A percentile compares a stretch with the other conserved stretches of the same genome.
phyloP scores from a whole-genome alignment of 2,888 invertebrate genomes.

The Erpobdella octoculata region DNA sequence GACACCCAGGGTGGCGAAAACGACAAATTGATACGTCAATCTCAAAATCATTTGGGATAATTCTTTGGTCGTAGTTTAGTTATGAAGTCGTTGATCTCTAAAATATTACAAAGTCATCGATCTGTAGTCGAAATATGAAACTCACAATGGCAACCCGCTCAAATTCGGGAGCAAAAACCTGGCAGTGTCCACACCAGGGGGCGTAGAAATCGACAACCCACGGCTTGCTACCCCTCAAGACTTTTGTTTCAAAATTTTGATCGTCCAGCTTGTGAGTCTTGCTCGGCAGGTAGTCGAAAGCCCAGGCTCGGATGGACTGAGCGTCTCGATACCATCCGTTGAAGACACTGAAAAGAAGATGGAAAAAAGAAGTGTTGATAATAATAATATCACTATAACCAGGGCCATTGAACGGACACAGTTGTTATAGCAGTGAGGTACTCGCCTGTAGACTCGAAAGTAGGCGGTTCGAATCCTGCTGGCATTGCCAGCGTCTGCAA shows the following conservation, averaged over 20 bases:
- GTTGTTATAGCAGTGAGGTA: too few species aligned
- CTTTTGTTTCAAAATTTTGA: constrained; percentile 44
- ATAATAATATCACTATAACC: too few species aligned
- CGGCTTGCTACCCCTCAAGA: constrained; percentile 55
- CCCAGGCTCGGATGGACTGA: constrained; percentile 61
- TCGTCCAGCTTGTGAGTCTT: constrained; percentile 50
- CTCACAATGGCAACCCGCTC: constrained; percentile 60
- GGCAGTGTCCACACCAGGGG: constrained; percentile 57
- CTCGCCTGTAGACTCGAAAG: too few species aligned
- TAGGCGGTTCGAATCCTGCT: too few species aligned
- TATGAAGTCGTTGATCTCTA: neutral
- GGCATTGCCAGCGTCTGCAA: too few species aligned
- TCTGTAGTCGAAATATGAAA: neutral
- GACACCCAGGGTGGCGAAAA: too few species aligned
- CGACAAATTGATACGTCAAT: neutral
- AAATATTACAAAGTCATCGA: too few species aligned
- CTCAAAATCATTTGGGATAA: neutral
- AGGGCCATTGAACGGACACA: too few species aligned
- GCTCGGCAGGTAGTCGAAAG: constrained; percentile 60
- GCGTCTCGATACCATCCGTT: constrained; percentile 62
- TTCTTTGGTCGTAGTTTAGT: neutral
- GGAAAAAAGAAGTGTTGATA: too few species aligned
- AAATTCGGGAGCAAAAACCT: constrained; percentile 64
- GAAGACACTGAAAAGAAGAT: constrained; percentile 45
- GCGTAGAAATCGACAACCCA: constrained; percentile 55